Evolutionary conservation across 1,140 invertebrate genomes (phyloP), one percentile per base, ranked within the genome.

Genomic region (Plutomurus gul): DNA sequence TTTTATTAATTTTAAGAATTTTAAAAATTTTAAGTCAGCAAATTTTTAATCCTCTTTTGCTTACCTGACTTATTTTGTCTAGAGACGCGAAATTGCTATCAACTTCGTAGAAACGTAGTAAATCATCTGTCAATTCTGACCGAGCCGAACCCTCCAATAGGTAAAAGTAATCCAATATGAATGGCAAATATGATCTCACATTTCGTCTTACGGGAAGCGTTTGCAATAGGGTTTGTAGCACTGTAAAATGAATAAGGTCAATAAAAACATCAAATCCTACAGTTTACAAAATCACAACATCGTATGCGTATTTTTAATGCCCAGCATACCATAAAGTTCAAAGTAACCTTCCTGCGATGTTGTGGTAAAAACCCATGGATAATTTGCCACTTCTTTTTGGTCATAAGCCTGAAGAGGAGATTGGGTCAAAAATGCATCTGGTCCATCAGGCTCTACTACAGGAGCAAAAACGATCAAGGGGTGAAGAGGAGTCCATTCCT

Each of bases 261-360:
- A n/a, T n/a, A n/a, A n/a, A n/a, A n/a, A n/a, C n/a, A n/a, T n/a
- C n/a, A n/a, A n/a, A n/a, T n/a, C n/a, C n/a, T n/a, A n/a, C n/a
- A n/a, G n/a, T n/a, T n/a, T n/a, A n/a, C n/a, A n/a, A n/a, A n/a
- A n/a, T n/a, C n/a, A n/a, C n/a, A n/a, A n/a, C n/a, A n/a, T n/a
- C n/a, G n/a, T n/a, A n/a, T 60, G 7, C 8, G 10, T 60, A 25
- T 60, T 60, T 11, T 60, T 60, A 30, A 25, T 70, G 33, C 6
- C 10, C 4, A 25, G 7, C 0, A 37, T n/a, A 36, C 60, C 33
- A 37, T 37, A 37, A 11, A 70, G 60, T 20, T 37, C 30, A 65
- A 75, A 77, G 30, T 78, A 39, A 20, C 80, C 80, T 43, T 81
- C 80, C 40, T 78, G 47, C 6, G 37, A 22, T 1, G 74, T 78